Evolutionary conservation across 92 coral and sea anemone species (phyloP).

Genomic region (Epizoanthus stellaris): DNA sequence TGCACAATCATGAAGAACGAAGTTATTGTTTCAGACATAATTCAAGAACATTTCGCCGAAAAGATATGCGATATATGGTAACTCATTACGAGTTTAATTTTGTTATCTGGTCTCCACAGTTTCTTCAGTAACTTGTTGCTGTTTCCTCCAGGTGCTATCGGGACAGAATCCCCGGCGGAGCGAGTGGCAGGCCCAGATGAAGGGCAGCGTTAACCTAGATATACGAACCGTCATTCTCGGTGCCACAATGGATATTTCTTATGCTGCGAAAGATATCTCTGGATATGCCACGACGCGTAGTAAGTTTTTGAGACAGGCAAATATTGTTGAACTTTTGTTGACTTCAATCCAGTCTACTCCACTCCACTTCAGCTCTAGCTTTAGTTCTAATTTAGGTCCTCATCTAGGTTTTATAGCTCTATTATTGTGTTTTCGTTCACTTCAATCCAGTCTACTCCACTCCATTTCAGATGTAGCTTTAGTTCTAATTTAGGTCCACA

Average conservation of each 20-base stretch:
- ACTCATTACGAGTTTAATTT: too few species aligned
- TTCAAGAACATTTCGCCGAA: too few species aligned
- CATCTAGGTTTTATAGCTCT: too few species aligned
- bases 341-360: too few species aligned
- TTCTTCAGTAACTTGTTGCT: not conserved
- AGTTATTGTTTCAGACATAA: too few species aligned
- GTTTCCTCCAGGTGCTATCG: slow-evolving; percentile 10
- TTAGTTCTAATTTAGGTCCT: too few species aligned
- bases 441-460: too few species aligned
- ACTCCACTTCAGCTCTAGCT: too few species aligned
- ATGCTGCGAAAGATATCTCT: slow-evolving; percentile 7
- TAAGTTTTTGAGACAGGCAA: not conserved
- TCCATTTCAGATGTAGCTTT: too few species aligned
- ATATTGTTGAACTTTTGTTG: not conserved
- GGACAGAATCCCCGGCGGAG: slow-evolving; percentile 23
- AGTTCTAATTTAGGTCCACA: too few species aligned
- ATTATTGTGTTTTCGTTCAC: not conserved
- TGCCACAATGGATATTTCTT: not conserved
- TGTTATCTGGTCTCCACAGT: not conserved
- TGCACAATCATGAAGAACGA: too few species aligned
- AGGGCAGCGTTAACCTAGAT: slow-evolving; percentile 21
- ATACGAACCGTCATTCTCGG: not conserved
- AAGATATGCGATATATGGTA: too few species aligned
- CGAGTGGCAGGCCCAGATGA: slow-evolving; percentile 37
- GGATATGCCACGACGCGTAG: slow-evolving; percentile 28